Conservation (phyloP, 2,797 vertebrate species). For the Cuculus canorus region DNA sequence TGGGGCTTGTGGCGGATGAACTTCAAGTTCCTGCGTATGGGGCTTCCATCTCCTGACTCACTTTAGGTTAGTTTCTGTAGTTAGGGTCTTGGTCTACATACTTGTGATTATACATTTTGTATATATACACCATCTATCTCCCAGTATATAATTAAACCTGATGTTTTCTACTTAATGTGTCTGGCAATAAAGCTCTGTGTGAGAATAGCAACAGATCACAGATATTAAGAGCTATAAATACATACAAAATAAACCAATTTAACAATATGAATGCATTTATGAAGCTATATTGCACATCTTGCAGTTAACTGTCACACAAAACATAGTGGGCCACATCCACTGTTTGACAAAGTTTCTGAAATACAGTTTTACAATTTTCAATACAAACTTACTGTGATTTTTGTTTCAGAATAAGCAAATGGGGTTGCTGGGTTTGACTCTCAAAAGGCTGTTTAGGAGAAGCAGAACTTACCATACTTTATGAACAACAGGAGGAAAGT, state of each 20-base stretch:
- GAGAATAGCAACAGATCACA: neutral
- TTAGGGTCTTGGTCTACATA: neutral
- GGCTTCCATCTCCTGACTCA: neutral
- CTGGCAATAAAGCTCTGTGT: neutral
- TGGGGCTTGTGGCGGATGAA: neutral
- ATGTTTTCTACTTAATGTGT: neutral
- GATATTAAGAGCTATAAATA: neutral
- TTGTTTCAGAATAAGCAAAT: neutral
- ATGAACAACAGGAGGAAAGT: neutral
- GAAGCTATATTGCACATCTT: neutral
- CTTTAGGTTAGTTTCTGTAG: neutral
- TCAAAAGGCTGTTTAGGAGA: neutral
- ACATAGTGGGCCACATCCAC: neutral
- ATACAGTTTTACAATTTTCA: neutral
- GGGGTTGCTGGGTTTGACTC: neutral
- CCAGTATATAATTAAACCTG: neutral
- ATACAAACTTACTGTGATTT: neutral
- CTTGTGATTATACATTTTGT: neutral
- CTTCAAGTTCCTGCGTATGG: neutral
- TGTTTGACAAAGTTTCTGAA: neutral
- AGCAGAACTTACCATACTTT: neutral
- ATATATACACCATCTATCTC: neutral
- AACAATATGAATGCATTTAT: neutral
- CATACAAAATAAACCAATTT: neutral
- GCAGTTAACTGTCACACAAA: neutral